These are phyloP conservation scores for Syrista parreyssii DNA, from an alignment of 2,888 invertebrate species.

Conservation along the genomic window DNA sequence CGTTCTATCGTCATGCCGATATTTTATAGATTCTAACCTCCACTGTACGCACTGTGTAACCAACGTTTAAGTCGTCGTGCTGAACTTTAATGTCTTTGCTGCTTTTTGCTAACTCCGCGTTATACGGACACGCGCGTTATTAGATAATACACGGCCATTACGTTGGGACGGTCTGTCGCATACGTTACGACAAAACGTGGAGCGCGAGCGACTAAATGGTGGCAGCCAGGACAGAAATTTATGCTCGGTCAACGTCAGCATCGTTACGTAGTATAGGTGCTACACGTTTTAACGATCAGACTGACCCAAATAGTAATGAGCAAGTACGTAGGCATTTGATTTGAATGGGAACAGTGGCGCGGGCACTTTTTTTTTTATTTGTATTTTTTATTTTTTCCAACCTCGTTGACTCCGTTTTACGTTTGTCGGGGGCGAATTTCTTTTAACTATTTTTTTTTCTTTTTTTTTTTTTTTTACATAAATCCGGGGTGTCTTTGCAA, in stretches of 20 bases:
- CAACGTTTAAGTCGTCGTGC: background rate
- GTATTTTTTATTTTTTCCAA: background rate
- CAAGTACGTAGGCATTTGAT: background rate
- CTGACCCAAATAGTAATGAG: slow-evolving; percentile 35
- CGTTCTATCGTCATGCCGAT: background rate
- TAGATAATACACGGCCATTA: background rate
- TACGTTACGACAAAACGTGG: background rate
- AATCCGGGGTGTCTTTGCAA: slow-evolving; percentile 34
- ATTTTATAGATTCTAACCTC: background rate
- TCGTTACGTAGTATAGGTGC: slow-evolving; percentile 26
- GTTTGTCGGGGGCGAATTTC: background rate
- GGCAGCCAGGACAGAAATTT: slow-evolving; percentile 31
- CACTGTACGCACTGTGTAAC: background rate
- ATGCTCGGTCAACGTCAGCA: slow-evolving; percentile 20
- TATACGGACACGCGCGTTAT: background rate
- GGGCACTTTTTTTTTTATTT: background rate
- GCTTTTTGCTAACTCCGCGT: background rate
- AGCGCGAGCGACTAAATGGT: background rate
- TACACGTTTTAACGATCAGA: slow-evolving; percentile 35
- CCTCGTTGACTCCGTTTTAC: background rate
- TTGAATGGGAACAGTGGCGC: background rate
- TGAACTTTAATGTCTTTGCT: background rate
- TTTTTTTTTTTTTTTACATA: background rate
- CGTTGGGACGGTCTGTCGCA: background rate
- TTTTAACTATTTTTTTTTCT: background rate